phyloP scores from a whole-genome alignment of 2,888 invertebrate genomes.

The Nymphalis polychloros region DNA sequence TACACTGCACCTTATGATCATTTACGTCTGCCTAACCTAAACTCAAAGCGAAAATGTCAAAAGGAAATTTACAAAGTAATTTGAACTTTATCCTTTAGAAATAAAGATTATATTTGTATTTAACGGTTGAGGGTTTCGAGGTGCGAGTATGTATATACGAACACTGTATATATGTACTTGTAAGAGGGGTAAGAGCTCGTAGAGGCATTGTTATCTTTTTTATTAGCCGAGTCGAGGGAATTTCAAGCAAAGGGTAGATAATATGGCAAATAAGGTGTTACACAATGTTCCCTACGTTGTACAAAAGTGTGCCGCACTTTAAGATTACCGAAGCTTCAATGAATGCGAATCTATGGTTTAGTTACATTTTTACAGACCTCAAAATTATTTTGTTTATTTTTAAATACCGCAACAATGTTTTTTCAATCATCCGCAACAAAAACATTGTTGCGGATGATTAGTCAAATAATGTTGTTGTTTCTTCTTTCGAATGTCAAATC shows the following conservation, averaged over 20 bases:
- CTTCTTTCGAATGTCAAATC: no score
- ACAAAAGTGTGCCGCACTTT: conserved; percentile 8
- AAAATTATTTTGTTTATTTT: no score
- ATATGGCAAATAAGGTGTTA: conserved; percentile 31
- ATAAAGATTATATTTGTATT: conserved; percentile 4
- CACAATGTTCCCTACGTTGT: not conserved
- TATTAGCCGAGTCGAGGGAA: conserved; percentile 33
- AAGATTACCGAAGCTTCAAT: not conserved
- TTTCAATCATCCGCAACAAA: no score
- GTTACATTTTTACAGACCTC: no score
- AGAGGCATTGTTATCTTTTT: conserved; percentile 35
- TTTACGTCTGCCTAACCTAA: not conserved
- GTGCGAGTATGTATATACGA: conserved; percentile 12
- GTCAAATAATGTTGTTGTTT: no score
- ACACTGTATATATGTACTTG: conserved; percentile 14
- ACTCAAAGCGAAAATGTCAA: not conserved
- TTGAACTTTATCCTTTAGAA: not conserved
- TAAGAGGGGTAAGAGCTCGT: conserved; percentile 17
- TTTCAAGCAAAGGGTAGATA: conserved; percentile 35
- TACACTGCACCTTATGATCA: not conserved
- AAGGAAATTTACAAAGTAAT: not conserved
- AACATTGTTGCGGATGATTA: no score
- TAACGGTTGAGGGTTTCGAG: not conserved
- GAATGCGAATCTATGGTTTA: not conserved
- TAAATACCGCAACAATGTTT: no score